phyloP scores from a whole-genome alignment of 2,113 vertebrate genomes.

The Chloroceryle aenea region DNA sequence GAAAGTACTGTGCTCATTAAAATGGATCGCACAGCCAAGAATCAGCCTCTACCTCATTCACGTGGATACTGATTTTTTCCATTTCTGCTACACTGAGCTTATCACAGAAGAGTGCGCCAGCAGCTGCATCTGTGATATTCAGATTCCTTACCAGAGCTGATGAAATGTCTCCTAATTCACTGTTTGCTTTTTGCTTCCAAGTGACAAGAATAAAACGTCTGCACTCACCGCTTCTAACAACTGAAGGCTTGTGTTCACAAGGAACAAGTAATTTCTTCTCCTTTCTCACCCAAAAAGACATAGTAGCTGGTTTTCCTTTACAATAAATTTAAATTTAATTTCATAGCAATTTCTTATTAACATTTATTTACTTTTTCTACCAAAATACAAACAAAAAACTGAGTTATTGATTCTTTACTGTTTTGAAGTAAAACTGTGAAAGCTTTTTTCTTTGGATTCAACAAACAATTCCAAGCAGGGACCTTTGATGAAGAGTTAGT shows the following conservation, averaged over 20 bases:
- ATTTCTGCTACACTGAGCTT: conserved; percentile 34
- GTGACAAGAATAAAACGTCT: conserved; percentile 36
- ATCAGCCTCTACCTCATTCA: neutral
- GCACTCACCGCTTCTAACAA: neutral
- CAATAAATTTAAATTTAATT: neutral
- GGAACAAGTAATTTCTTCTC: neutral
- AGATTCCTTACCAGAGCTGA: conserved; percentile 21
- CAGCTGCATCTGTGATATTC: conserved; percentile 19
- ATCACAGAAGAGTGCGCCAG: conserved; percentile 3
- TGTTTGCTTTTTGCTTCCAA: conserved; percentile 11
- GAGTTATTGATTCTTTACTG: neutral
- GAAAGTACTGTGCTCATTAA: conserved; percentile 1
- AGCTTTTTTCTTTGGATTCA: neutral
- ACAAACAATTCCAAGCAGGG: neutral
- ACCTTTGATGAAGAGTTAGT: neutral
- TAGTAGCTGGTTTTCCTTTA: neutral
- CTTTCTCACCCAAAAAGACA: neutral
- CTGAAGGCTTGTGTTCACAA: neutral
- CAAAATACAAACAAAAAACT: neutral
- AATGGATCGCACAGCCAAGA: neutral
- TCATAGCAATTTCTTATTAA: neutral
- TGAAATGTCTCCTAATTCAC: conserved; percentile 30
- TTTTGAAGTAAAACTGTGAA: neutral
- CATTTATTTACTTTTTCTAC: neutral
- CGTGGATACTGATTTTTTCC: neutral